Base-by-base conservation (phyloP, 2,797 vertebrate species). In the Semotilus atromaculatus region DNA sequence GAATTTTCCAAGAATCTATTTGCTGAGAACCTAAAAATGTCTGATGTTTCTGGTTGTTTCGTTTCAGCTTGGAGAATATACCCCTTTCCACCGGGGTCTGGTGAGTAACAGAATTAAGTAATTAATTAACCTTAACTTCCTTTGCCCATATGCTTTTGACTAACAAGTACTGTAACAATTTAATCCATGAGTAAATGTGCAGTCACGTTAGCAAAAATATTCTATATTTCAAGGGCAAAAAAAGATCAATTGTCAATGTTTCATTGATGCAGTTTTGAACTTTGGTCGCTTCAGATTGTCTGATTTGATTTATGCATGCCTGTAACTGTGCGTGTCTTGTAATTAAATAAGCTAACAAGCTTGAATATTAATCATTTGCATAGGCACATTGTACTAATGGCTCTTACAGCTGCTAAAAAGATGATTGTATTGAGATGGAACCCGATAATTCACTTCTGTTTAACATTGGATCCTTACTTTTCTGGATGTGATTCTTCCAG, bases 31-130 rank as follows among this genome's bases (percentile, higher is more conserved):
- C 66, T 26, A 36, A 80, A 51, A 10, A 66, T 80, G 16, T n/a
- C 34, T 81, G 8, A 48, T 36, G 26, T 82, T 31, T 73, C 16
- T 76, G 43, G 0, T 66, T 48, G 66, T 77, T 68, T 82, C 78
- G 18, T 96, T 94, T 73, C 94, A 99, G 97, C 94, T 99, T 48
- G 97, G 96, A 81, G 88, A 91, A 76, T 96, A 95, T 90, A 94
- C 91, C 0, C 85, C 95, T 38, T 90, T 97, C 9, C 94, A 94
- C 14, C 87, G 80, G 0, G 85, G 58, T 1, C 84, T 92, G 40
- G 94, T 95, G 81, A 94, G 94, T 94, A 66, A 62, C 55, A 62
- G 1, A 29, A 23, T 79, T 29, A 62, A 64, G 10, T 43, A 75
- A 38, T 55, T 55, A 36, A 74, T 75, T 36, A 36, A 55, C 4